Evolutionary conservation across 1,140 invertebrate species (phyloP), one percentile per base, ranked within the genome.

Genomic region (Rhagoletis zephyria): DNA sequence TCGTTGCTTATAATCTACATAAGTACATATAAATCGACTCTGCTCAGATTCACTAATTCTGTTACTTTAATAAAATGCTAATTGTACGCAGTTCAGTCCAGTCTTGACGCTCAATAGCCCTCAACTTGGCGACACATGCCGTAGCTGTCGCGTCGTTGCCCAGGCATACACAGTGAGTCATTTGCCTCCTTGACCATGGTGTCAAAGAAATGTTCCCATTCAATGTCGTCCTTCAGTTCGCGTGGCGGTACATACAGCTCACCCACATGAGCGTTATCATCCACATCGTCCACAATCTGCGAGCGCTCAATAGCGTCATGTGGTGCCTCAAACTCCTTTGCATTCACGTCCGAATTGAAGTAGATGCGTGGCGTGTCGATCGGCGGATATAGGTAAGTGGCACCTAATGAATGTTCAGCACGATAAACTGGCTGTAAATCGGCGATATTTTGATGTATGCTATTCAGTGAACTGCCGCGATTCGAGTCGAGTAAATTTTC

Each of bases 101-200:
- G 40, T 30, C 81, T 59, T 60, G 10, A 87, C n/a, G 9, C 48
- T 90, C 87, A 92, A 74, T 92, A 92, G 85, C 91, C 91, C 67
- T 91, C 90, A 85, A 92, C 89, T 89, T 92, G 90, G 90, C 91
- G 93, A 88, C 94, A 95, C 56, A 94, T 90, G 16, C 94, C 94
- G 81, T 94, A 94, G 61, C 94, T 93, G 89, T 95, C 95, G 48
- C 95, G 93, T 77, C 93, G 93, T 45, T 94, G 92, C 64, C 94
- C 95, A 0, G 95, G 95, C 14, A 95, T 95, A 90, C 95, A 96
- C 74, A 93, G 91, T 1, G 95, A 94, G 14, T 95, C 95, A 16
- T 95, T 90, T 86, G 94, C 93, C 67, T 94, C 90, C 88, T 93
- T 91, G 7, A 90, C 91, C 12, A 91, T 90, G 1, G 70, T 45